Evolutionary conservation across 2,888 invertebrate species (phyloP), one percentile per base, ranked within the genome.

Genomic region (Isotomurus palustris): DNA sequence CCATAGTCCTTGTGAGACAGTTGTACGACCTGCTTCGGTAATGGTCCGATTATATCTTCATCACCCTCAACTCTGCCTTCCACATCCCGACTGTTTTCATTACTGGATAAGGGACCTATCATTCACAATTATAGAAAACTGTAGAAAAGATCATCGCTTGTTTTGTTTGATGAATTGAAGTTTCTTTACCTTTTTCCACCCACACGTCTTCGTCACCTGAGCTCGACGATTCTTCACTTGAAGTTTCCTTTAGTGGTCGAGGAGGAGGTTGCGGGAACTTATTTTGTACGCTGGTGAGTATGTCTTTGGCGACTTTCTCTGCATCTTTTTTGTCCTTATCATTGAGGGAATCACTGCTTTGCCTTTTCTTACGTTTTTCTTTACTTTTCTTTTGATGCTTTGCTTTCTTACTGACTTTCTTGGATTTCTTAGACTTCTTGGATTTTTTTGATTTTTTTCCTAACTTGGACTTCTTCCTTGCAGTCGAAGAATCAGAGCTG

Each of bases 1-100:
- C 91, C 92, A 76, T 88, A 90, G 75, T 93, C 92, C 75, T 86
- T 87, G 55, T 83, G 83, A 4, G 85, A 84, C 2, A 88, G 75
- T 2, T 84, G 82, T 1, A 84, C 82, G 29, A 85, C 84, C n/a
- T 84, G 80, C 66, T 86, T 84, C 40, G 84, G 81, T 24, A 82
- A 78, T 3, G 88, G 88, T 0, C 87, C 87, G 2, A 77, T 68
- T 35, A 77, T 78, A 25, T 81, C 81, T 60, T 83, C 81, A n/a
- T 76, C 79, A 21, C 53, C 57, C 3, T 48, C 38, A 32, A 22
- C 49, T 19, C 14, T 14, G n/a, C 38, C 53, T 4, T 28, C 6
- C 3, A 12, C 49, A 35, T 49, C 49, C 14, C 32, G 29, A 27
- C 53, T 53, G 25, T 53, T 35, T 17, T 49, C 54, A 21, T 58